Evolutionary conservation across 2,888 invertebrate species (phyloP).

Genomic region (Timandra comae): DNA sequence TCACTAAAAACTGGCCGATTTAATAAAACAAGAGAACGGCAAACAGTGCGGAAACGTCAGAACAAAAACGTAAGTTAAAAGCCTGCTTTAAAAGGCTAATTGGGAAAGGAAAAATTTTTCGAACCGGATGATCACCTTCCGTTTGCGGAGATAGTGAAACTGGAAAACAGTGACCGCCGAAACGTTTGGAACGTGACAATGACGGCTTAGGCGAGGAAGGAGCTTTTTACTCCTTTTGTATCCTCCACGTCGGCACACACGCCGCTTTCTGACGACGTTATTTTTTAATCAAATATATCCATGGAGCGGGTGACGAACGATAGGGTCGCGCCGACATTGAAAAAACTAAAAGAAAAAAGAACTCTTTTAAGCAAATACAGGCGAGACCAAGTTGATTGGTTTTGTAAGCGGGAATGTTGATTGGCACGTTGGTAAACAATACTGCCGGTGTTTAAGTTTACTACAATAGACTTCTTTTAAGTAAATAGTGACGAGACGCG

Average conservation of each 20-base stretch:
- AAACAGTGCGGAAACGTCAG: slow-evolving; percentile 32
- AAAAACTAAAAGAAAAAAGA: slow-evolving; percentile 72
- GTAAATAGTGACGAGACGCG: slow-evolving; percentile 42
- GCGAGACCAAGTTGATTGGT: slow-evolving; percentile 78
- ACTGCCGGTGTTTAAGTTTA: slow-evolving; percentile 67
- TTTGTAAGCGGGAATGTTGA: slow-evolving; percentile 75
- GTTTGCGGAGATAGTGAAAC: slow-evolving; percentile 60
- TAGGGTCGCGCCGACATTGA: slow-evolving; percentile 69
- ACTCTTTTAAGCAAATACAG: slow-evolving; percentile 75
- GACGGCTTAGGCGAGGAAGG: slow-evolving; percentile 65
- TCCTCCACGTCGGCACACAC: slow-evolving; percentile 45
- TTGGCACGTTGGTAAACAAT: slow-evolving; percentile 74
- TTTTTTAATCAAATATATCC: slow-evolving; percentile 79
- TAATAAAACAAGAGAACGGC: slow-evolving; percentile 56
- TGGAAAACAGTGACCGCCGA: slow-evolving; percentile 48
- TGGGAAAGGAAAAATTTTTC: slow-evolving; percentile 26
- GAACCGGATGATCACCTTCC: slow-evolving; percentile 38
- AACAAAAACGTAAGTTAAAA: slow-evolving; percentile 15
- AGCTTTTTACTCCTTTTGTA: slow-evolving; percentile 66
- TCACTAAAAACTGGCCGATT: slow-evolving; percentile 58
- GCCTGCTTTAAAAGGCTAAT: slow-evolving; percentile 26
- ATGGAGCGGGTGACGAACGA: slow-evolving; percentile 71
- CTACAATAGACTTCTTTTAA: slow-evolving; percentile 67
- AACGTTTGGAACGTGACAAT: slow-evolving; percentile 57
- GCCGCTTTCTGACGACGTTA: slow-evolving; percentile 76